These are phyloP conservation scores for Henricia sp. DNA, from an alignment of 53 echinoderm and acorn worm genomes.

Conservation along the genomic window DNA sequence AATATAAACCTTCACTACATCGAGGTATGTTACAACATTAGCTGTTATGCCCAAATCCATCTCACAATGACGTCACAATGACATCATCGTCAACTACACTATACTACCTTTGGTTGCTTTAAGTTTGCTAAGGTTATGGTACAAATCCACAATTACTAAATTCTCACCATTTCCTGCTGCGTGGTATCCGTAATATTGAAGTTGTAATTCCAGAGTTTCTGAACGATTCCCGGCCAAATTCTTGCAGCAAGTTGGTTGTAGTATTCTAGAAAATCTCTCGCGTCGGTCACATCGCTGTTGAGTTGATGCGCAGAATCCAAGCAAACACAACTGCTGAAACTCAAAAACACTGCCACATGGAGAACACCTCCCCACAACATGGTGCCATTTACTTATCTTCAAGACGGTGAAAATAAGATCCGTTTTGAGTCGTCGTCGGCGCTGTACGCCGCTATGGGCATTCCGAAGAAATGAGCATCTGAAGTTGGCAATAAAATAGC, in stretches of 20 bases:
- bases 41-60: not conserved
- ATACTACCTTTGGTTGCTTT: too few relatives aligned
- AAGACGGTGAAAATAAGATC: too few relatives aligned
- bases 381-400: too few relatives aligned
- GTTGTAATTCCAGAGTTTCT: constrained; percentile 73
- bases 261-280: constrained; percentile 44
- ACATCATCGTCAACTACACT: too few relatives aligned
- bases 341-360: not conserved
- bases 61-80: not conserved
- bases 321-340: not conserved
- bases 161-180: constrained; percentile 59
- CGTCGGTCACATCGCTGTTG: constrained; percentile 29
- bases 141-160: too few relatives aligned
- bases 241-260: constrained; percentile 53
- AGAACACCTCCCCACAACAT: not conserved
- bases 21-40: too few relatives aligned
- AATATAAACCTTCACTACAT: too few relatives aligned
- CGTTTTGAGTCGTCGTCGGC: too few relatives aligned
- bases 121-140: too few relatives aligned
- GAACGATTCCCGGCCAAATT: constrained; percentile 62
- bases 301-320: not conserved
- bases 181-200: constrained; percentile 69
- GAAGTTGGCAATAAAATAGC: too few relatives aligned
- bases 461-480: too few relatives aligned
- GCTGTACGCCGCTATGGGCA: too few relatives aligned